phyloP scores from a whole-genome alignment of 2,113 vertebrate genomes.

The Lophochroa leadbeateri region DNA sequence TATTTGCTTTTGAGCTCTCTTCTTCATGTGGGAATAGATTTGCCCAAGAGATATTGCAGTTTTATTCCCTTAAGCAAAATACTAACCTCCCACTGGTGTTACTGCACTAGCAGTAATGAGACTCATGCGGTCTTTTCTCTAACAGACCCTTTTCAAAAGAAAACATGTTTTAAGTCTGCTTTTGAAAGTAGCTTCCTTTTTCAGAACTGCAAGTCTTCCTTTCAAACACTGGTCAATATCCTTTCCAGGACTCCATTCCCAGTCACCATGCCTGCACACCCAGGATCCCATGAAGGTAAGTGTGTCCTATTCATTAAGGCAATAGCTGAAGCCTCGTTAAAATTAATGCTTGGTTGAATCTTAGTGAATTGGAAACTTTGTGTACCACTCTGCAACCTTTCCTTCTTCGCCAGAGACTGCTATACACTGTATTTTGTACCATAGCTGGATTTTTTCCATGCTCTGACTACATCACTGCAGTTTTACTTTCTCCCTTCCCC shows the following conservation, averaged over 20 bases:
- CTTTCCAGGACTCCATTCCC: not conserved
- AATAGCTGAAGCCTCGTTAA: not conserved
- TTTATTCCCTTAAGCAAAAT: not conserved
- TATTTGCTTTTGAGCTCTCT: not conserved
- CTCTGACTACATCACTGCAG: constrained; percentile 8
- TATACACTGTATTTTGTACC: not conserved
- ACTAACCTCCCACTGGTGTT: not conserved
- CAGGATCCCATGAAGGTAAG: not conserved
- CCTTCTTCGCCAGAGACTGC: not conserved
- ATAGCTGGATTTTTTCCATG: not conserved
- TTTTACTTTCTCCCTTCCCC: constrained; percentile 40
- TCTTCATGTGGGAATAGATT: not conserved
- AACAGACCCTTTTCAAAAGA: not conserved
- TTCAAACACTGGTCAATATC: not conserved
- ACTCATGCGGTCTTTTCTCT: not conserved
- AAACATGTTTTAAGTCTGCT: not conserved
- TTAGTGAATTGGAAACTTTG: not conserved
- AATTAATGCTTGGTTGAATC: not conserved
- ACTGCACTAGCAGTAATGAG: not conserved
- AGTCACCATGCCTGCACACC: not conserved
- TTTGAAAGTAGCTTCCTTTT: not conserved
- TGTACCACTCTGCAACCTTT: not conserved
- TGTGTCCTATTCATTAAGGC: not conserved
- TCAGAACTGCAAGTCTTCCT: not conserved
- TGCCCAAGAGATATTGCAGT: not conserved